A percentile compares a stretch with the other conserved stretches of the same genome.
These are phyloP conservation scores for Drosophila pandora DNA, from an alignment of 1,140 invertebrate species.

Conservation along the genomic window DNA sequence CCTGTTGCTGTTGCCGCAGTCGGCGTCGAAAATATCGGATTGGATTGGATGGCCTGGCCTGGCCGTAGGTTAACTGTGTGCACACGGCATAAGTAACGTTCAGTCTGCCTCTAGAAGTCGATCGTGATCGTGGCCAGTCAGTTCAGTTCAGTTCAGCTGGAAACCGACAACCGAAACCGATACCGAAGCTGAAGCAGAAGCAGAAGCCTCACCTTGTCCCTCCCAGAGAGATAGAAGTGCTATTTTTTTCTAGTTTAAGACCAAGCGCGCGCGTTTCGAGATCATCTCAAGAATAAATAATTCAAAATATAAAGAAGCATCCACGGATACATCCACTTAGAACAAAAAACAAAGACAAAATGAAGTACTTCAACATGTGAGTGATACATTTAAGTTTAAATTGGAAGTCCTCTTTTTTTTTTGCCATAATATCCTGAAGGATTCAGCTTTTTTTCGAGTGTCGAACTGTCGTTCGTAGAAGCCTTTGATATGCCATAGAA, in stretches of 20 bases:
- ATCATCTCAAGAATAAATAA: conserved; percentile 7
- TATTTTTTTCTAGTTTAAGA: conserved; percentile 57
- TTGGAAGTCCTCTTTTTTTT: conserved; percentile 3
- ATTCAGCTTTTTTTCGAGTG: neutral
- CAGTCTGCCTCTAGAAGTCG: conserved; percentile 81
- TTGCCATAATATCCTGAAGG: neutral
- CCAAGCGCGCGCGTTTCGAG: conserved; percentile 25
- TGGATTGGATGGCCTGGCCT: conserved; percentile 16
- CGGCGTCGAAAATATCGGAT: conserved; percentile 57
- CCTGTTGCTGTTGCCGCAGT: conserved; percentile 47
- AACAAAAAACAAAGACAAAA: conserved; percentile 54
- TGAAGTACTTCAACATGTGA: conserved; percentile 83
- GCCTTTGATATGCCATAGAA: neutral
- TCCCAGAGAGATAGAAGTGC: conserved; percentile 17
- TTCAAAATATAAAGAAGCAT: conserved; percentile 2
- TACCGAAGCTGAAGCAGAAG: neutral
- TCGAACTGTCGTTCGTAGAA: neutral
- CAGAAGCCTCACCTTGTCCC: conserved; percentile 4
- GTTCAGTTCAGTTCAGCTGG: conserved; percentile 12
- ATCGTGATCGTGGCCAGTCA: conserved; percentile 75
- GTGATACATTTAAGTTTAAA: conserved; percentile 41
- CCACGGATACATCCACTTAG: conserved; percentile 20
- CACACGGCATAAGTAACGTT: conserved; percentile 81
- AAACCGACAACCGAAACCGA: neutral
- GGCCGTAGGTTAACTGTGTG: conserved; percentile 79